Evolutionary conservation across 2,888 invertebrate species (phyloP), one percentile per base, ranked within the genome.

Genomic region (Cheilosia vernalis): DNA sequence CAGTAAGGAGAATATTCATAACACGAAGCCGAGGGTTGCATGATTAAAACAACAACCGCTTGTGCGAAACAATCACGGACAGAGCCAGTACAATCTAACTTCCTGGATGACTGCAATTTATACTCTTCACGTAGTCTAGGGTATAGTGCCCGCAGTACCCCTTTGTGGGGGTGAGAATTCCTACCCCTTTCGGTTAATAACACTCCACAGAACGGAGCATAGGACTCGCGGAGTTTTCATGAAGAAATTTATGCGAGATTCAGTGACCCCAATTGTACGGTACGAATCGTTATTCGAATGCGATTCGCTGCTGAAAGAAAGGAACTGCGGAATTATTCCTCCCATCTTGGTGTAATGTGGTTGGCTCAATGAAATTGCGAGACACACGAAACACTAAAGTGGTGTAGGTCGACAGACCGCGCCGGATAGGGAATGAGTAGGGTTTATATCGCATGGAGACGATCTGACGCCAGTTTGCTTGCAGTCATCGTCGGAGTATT

Each of bases 101-200:
- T 82, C 72, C 60, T 66, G 78, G 66, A 83, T 72, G 72, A 73
- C 72, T 83, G 78, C 78, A 78, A 83, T 83, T 83, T 72, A 83
- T 73, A 40, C 82, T 56, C 64, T 67, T 73, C 78, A 83, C 49
- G 61, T 73, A 73, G 73, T 78, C 78, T 78, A 33, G 72, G 78
- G 64, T 53, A 67, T 77, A 70, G 60, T 61, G 60, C 61, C 17
- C 49, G 19, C 3, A 27, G 47, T n/a, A 49, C 37, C 33, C 24
- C 47, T 13, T 17, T 37, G 42, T 33, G 24, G 47, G 78, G 51
- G 49, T 67, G 55, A 55, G 55, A 55, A 60, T 55, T 56, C 51
- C 49, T 51, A 33, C 70, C 67, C 67, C 37, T 58, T 21, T 64
- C 37, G 40, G 17, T 72, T 37, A 77, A 61, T 56, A 78, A 70